Evolutionary conservation across 1,140 invertebrate species (phyloP), one percentile per base, ranked within the genome.

Genomic region (Oedothorax gibbosus): DNA sequence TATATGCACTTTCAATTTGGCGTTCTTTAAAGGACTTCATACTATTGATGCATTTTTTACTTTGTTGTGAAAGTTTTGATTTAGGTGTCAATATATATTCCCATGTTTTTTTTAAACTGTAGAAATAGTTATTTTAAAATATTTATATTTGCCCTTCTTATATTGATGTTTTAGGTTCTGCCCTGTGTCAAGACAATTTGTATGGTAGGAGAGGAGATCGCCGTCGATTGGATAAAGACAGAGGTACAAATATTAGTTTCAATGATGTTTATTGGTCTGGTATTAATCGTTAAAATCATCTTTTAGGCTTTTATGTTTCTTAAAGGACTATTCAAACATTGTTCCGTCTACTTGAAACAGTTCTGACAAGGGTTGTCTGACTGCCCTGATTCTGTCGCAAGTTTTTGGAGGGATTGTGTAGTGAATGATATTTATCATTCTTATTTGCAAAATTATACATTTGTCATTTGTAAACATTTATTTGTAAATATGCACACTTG

Each of bases 171-270:
- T 75, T 75, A 75, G 72, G 72, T 75, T 57, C 21, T 21, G 72
- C 15, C 11, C 3, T 35, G 14, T 57, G 53, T 75, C 72, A 75
- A 57, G 72, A 62, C 6, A 62, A 75, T 75, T 7, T 14, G 7
- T 71, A 71, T 71, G 54, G 54, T 15, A 75, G 72, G 57, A 75
- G 72, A 12, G 18, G 18, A 57, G 72, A 75, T 75, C 72, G 72
- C 57, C 72, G 72, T 57, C 56, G 51, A 75, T 14, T 75, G 35
- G 72, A 75, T 9, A 57, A 56, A 57, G 72, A 75, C 21, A 18
- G 18, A 50, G 15, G 35, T 8, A 50, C 20, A 35, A 75, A 75
- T n/a, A 54, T 51, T 12, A 54, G 35, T 35, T 35, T 35, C 35
- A 35, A 35, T 35, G 35, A 72, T 21, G 14, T 7, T 68, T 68